A percentile compares a stretch with the other conserved stretches of the same genome.
Conservation (phyloP, 1,140 invertebrate species). For the Apis cerana region DNA sequence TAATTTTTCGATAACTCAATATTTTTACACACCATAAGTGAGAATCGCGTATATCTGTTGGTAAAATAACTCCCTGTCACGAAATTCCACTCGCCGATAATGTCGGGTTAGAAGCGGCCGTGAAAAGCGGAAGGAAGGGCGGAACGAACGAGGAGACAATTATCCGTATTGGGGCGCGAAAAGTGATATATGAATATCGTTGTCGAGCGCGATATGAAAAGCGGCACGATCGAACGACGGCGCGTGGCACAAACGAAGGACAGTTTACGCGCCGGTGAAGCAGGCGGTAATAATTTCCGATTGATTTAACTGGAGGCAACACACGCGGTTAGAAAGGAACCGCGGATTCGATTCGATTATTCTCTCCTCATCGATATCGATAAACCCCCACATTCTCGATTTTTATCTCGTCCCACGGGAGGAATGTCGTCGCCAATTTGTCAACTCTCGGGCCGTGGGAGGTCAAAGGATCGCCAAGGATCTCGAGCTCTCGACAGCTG, state of each 20-base stretch:
- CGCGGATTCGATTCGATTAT: slow-evolving; percentile 40
- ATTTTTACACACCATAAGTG: no score
- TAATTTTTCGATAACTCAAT: no score
- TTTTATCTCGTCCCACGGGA: neutral
- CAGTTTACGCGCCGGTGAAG: slow-evolving; percentile 46
- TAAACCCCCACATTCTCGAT: no score
- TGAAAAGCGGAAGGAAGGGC: neutral
- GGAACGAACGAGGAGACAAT: no score
- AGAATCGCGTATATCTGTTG: no score
- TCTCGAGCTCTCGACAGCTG: neutral
- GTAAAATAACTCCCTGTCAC: no score
- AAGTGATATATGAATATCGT: neutral
- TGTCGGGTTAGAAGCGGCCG: neutral
- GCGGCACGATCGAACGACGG: slow-evolving; percentile 22
- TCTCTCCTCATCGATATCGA: neutral
- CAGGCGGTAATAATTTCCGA: slow-evolving; percentile 56
- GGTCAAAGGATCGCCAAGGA: neutral
- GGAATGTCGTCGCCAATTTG: slow-evolving; percentile 5
- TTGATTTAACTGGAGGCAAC: slow-evolving; percentile 42
- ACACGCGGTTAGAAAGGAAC: slow-evolving; percentile 30
- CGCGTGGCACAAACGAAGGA: slow-evolving; percentile 16
- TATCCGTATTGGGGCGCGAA: neutral
- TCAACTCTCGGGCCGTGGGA: neutral
- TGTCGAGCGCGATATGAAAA: slow-evolving; percentile 40
- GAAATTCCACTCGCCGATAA: neutral